Evolutionary conservation across 1,140 invertebrate species (phyloP).

Genomic region (Brachionus angularis): DNA sequence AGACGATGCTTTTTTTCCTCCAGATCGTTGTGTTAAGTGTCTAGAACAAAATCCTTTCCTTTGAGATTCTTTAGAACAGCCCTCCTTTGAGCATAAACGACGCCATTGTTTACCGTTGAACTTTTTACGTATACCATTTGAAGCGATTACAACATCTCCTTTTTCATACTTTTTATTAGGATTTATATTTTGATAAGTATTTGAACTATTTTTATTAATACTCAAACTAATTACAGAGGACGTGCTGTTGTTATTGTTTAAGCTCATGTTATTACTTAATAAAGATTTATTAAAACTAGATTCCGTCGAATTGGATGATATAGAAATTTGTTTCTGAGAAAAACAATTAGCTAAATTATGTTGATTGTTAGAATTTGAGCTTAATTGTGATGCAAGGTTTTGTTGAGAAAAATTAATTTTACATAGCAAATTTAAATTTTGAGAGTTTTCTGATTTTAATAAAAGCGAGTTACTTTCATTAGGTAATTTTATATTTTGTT

Average conservation of each 20-base stretch:
- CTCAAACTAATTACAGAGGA: neutral
- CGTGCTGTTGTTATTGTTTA: neutral
- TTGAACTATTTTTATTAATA: neutral
- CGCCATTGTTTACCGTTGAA: conserved; percentile 99
- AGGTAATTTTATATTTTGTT: no score
- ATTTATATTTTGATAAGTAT: conserved; percentile 37
- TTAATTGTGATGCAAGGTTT: no score
- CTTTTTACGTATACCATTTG: conserved; percentile 93
- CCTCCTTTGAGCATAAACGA: conserved; percentile 84
- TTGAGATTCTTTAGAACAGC: conserved; percentile 96
- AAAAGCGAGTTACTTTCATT: no score
- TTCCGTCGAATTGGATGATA: neutral
- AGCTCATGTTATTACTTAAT: neutral
- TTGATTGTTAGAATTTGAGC: no score
- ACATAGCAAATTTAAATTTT: no score
- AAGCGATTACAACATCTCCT: conserved; percentile 91
- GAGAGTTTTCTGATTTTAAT: no score
- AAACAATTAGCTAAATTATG: neutral
- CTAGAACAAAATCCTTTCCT: conserved; percentile 88
- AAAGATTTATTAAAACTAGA: conserved; percentile 66
- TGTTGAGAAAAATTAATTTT: no score
- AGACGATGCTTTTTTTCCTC: conserved; percentile 52
- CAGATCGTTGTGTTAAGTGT: conserved; percentile 82
- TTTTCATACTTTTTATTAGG: conserved; percentile 60
- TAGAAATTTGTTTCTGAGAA: no score